Evolutionary conservation across 2,113 vertebrate genomes (phyloP), one percentile per base, ranked within the genome.

Genomic region (Scalopus aquaticus): DNA sequence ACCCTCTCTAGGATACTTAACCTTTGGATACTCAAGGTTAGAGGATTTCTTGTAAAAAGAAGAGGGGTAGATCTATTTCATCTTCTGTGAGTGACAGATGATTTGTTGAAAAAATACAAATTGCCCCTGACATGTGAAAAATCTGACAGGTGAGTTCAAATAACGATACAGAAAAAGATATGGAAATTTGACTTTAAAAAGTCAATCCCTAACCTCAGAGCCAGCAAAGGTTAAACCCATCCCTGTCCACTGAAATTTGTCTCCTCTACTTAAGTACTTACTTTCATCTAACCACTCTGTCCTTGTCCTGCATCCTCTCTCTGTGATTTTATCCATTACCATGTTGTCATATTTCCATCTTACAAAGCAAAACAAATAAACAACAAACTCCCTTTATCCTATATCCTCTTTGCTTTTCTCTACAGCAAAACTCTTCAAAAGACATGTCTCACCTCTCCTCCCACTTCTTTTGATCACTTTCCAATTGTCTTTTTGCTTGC

Each of bases 351-450:
- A 58, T 79, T 92, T 89, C 51, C 17, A 49, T 72, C 20, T 78
- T 62, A 88, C 74, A 92, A 92, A 78, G 46, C 1, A 85, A 94
- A 81, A 72, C 17, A 72, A 65, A 83, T 19, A 17, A 56, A 56
- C 22, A 46, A 58, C 42, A 54, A 54, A n/a, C 8, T 67, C 37
- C 24, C 32, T 96, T 90, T 37, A 90, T 83, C 28, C 6, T 28
- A n/a, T 15, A 46, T 83, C 58, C 15, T 3, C 1, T 94, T 92
- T 73, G 37, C 37, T 94, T 19, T 2, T 74, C 10, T 76, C 92
- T 24, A 92, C 87, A 90, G 39, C 30, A 88, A 86, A 95, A 42
- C 28, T 88, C 74, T 95, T 91, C 16, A 80, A 64, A 84, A 62
- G 15, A 15, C 56, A 6, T 65, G 2, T 20, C n/a, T n/a, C n/a